Conservation (phyloP, 2,113 vertebrate genomes). For the Malurus alboscapulatus region DNA sequence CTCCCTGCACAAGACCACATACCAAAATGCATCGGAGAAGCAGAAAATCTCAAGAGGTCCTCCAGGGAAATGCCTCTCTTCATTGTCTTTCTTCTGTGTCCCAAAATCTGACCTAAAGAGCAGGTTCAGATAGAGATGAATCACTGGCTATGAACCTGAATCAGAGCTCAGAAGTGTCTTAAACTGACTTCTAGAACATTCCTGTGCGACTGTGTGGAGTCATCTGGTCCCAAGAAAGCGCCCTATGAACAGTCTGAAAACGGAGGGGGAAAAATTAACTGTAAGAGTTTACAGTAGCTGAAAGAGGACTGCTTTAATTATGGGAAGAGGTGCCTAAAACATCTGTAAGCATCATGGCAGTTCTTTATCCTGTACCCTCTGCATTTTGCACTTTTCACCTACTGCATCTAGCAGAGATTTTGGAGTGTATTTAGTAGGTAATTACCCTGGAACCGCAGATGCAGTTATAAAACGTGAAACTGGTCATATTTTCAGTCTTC, state of each 20-base stretch:
- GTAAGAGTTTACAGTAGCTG: background rate
- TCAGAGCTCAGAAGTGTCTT: background rate
- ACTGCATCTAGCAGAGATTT: slow-evolving; percentile 16
- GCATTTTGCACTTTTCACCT: slow-evolving; percentile 26
- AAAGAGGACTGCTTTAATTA: background rate
- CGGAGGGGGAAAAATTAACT: background rate
- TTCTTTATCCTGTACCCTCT: background rate
- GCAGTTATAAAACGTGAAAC: slow-evolving; percentile 52
- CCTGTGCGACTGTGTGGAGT: background rate
- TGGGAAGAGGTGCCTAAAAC: background rate
- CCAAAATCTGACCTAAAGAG: background rate
- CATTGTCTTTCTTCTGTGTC: background rate
- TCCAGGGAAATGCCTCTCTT: background rate
- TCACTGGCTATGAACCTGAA: background rate
- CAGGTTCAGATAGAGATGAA: background rate
- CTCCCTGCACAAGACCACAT: background rate
- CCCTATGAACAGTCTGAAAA: background rate
- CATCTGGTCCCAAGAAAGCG: accelerated
- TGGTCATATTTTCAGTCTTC: slow-evolving; percentile 49
- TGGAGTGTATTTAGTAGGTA: slow-evolving; percentile 58
- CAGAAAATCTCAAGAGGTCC: background rate
- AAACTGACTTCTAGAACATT: background rate
- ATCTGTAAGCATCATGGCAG: background rate
- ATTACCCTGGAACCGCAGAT: slow-evolving; percentile 56
- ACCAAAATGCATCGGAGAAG: background rate